These are phyloP conservation scores for Halcyon badia DNA, from an alignment of 2,797 vertebrate genomes.

Conservation along the genomic window DNA sequence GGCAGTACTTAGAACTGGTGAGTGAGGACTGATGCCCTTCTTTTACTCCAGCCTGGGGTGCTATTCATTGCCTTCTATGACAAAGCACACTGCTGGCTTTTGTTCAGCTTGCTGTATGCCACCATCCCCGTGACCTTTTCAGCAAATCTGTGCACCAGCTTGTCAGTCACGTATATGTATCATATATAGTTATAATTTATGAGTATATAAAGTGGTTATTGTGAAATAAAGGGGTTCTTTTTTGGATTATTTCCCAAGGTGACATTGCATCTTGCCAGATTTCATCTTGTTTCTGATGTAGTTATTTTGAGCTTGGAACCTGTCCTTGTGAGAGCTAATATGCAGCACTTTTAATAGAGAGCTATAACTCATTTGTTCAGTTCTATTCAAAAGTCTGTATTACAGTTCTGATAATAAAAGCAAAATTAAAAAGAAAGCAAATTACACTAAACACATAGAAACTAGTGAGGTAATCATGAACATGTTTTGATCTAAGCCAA, in stretches of 20 bases:
- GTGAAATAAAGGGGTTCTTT: not conserved
- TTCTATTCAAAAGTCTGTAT: not conserved
- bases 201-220: not conserved
- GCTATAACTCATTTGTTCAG: not conserved
- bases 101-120: not conserved
- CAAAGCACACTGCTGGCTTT: not conserved
- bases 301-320: not conserved
- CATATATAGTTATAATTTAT: not conserved
- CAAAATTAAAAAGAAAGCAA: not conserved
- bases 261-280: not conserved
- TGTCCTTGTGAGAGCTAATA: not conserved
- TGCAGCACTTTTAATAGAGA: not conserved
- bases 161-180: not conserved
- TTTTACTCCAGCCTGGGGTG: not conserved
- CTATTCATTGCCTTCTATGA: rapidly evolving
- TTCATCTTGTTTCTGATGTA: not conserved
- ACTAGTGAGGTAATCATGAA: not conserved
- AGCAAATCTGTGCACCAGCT: not conserved
- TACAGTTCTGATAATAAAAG: not conserved
- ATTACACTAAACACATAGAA: not conserved
- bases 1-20: not conserved
- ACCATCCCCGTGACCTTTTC: not conserved
- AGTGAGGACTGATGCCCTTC: not conserved
- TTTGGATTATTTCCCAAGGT: not conserved
- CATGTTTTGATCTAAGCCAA: not conserved